These are phyloP conservation scores for Acronicta alni DNA, from an alignment of 2,888 invertebrate genomes.

Conservation along the genomic window DNA sequence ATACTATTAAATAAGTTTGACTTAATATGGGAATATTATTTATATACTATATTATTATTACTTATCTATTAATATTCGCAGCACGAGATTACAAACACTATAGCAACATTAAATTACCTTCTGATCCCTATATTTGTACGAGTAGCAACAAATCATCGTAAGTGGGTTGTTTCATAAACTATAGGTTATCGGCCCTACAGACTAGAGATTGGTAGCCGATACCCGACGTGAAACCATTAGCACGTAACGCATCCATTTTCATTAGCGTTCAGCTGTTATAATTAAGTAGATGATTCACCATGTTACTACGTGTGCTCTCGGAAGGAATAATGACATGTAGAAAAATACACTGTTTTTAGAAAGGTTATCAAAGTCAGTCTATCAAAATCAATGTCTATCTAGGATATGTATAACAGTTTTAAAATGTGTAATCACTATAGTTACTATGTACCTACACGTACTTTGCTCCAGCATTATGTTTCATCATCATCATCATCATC, in stretches of 20 bases:
- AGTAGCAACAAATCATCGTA: not conserved
- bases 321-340: not conserved
- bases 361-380: no score
- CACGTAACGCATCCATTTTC: constrained; percentile 32
- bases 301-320: not conserved
- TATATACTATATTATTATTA: no score
- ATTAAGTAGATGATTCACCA: constrained; percentile 8
- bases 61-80: no score
- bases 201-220: constrained; percentile 2
- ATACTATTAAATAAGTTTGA: no score
- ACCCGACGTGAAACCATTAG: constrained; percentile 2
- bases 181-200: not conserved
- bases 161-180: constrained; percentile 9
- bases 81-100: no score
- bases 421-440: no score
- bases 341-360: not conserved
- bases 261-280: constrained; percentile 24
- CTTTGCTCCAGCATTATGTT: no score
- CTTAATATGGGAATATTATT: no score
- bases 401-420: no score
- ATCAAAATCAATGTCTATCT: no score
- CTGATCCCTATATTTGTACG: not conserved
- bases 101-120: not conserved
- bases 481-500: no score
- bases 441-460: no score